Evolutionary conservation across 2,888 invertebrate genomes (phyloP).

Genomic region (Actias luna): DNA sequence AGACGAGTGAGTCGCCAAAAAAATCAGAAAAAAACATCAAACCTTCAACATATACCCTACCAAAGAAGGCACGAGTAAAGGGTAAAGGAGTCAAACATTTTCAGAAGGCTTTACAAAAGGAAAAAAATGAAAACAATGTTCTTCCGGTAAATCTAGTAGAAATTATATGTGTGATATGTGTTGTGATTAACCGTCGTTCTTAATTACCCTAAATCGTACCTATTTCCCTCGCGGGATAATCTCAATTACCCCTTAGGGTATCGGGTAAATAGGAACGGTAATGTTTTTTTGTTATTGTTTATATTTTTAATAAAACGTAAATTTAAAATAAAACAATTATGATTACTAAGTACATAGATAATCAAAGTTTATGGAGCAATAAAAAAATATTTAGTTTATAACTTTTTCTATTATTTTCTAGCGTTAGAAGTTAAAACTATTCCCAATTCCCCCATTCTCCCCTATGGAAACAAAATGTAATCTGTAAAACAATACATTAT

Average conservation of each 20-base stretch:
- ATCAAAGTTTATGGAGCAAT: too few relatives aligned
- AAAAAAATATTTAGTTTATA: too few relatives aligned
- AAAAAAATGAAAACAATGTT: constrained; percentile 18
- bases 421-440: too few relatives aligned
- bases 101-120: not conserved
- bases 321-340: not conserved
- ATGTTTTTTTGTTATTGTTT: constrained; percentile 21
- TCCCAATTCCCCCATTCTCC: too few relatives aligned
- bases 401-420: too few relatives aligned
- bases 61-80: not conserved
- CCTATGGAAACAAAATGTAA: not conserved
- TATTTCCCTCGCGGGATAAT: constrained; percentile 19
- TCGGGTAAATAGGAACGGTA: constrained; percentile 21
- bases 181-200: not conserved
- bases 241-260: constrained; percentile 15
- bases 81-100: not conserved
- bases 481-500: not conserved
- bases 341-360: too few relatives aligned
- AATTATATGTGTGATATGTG: not conserved
- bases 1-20: constrained; percentile 5
- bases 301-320: constrained; percentile 11
- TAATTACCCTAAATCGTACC: constrained; percentile 20
- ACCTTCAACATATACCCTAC: not conserved
- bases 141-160: not conserved
- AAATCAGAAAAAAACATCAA: not conserved